phyloP scores from a whole-genome alignment of 2,113 vertebrate genomes.

The Alouatta palliata region DNA sequence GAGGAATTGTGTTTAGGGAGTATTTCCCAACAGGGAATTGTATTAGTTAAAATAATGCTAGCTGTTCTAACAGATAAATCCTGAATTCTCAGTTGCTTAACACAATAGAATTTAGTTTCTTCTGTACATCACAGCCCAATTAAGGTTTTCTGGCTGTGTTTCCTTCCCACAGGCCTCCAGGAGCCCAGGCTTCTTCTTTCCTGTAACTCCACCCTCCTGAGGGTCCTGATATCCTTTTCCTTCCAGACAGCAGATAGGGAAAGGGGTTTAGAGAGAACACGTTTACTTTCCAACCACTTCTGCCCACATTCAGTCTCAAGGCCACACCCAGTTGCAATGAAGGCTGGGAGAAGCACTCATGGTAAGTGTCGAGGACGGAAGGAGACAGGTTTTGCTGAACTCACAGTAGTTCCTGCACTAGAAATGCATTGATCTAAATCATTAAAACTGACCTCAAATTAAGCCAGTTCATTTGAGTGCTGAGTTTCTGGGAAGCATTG shows the following conservation, averaged over 20 bases:
- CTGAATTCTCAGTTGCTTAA: not conserved
- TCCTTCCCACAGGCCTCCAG: not conserved
- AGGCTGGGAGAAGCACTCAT: not conserved
- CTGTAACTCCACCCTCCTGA: not conserved
- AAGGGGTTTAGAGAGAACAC: not conserved
- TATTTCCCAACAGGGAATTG: not conserved
- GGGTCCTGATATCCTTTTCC: not conserved
- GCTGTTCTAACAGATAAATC: not conserved
- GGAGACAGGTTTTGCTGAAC: not conserved
- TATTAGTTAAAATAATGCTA: not conserved
- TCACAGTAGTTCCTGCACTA: not conserved
- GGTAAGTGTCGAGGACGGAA: not conserved
- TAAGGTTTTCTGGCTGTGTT: not conserved
- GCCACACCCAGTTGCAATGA: not conserved
- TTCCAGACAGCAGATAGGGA: not conserved
- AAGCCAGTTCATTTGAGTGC: not conserved
- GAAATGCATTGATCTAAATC: not conserved
- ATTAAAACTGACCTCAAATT: not conserved
- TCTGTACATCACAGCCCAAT: not conserved
- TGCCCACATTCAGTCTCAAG: not conserved
- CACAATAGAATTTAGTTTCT: not conserved
- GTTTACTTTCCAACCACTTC: not conserved
- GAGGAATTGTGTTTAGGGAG: constrained; percentile 28
- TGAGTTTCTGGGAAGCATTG: not conserved
- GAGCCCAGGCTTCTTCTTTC: not conserved